These are phyloP conservation scores for Papilio gigon DNA, from an alignment of 2,888 invertebrate genomes.

Conservation along the genomic window DNA sequence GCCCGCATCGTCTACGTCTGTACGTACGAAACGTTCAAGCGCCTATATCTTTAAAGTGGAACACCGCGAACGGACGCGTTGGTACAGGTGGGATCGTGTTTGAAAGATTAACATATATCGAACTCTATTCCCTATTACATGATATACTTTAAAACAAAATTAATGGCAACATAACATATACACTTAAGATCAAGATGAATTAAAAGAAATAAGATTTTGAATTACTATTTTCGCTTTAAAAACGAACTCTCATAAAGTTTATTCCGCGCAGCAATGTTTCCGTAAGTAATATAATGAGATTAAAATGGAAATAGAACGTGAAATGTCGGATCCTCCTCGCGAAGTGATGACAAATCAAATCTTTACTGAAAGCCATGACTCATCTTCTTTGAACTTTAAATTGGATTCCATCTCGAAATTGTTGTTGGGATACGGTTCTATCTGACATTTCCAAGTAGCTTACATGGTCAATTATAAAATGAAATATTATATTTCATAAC, in stretches of 20 bases:
- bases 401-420: slow-evolving; percentile 31
- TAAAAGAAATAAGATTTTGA: not conserved
- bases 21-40: too few relatives aligned
- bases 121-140: too few relatives aligned
- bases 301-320: slow-evolving; percentile 39
- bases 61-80: too few relatives aligned
- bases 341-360: slow-evolving; percentile 38
- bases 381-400: slow-evolving; percentile 37
- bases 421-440: slow-evolving; percentile 19
- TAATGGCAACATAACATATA: too few relatives aligned
- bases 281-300: slow-evolving; percentile 39
- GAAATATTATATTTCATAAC: not conserved
- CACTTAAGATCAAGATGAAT: not conserved
- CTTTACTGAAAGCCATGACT: slow-evolving; percentile 37
- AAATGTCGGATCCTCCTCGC: slow-evolving; percentile 32
- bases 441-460: not conserved
- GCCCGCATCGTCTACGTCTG: too few relatives aligned
- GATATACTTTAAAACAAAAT: too few relatives aligned
- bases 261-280: slow-evolving; percentile 26
- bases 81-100: too few relatives aligned
- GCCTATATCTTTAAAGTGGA: too few relatives aligned
- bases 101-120: too few relatives aligned
- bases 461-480: not conserved
- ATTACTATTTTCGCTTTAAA: not conserved
- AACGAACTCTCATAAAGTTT: slow-evolving; percentile 13